phyloP scores from a whole-genome alignment of 2,113 vertebrate genomes.

The Pseudorectes ferrugineus region DNA sequence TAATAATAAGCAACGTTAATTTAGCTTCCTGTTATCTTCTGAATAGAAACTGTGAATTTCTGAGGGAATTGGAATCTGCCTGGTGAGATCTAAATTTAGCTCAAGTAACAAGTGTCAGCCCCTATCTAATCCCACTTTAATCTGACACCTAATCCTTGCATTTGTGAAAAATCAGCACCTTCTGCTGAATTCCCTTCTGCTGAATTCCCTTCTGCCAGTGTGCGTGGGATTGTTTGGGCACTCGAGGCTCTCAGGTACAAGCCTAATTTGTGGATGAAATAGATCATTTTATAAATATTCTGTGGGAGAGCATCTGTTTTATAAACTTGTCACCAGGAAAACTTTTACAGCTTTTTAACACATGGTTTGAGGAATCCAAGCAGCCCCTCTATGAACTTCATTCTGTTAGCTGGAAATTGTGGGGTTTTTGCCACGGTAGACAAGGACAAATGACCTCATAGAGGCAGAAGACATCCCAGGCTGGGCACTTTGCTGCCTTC shows the following conservation, averaged over 20 bases:
- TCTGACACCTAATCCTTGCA: not conserved
- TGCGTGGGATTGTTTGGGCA: not conserved
- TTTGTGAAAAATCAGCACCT: not conserved
- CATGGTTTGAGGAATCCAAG: not conserved
- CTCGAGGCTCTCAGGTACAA: not conserved
- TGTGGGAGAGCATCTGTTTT: not conserved
- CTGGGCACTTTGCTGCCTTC: not conserved
- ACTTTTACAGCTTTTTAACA: not conserved
- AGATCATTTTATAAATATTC: not conserved
- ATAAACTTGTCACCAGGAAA: not conserved
- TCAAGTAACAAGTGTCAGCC: not conserved
- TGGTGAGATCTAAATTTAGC: constrained; percentile 14
- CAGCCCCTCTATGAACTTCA: not conserved
- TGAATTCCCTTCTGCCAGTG: not conserved
- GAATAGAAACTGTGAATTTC: constrained; percentile 13
- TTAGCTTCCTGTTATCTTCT: not conserved
- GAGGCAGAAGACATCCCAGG: fast-evolving
- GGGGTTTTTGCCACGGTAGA: fast-evolving
- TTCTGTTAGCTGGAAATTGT: not conserved
- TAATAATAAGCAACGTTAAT: not conserved
- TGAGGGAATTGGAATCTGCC: not conserved
- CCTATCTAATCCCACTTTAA: not conserved
- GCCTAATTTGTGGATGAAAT: not conserved
- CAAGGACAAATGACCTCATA: not conserved
- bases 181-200: not conserved